Conservation (phyloP, 2,888 invertebrate genomes). For the Dasypolia templi region DNA sequence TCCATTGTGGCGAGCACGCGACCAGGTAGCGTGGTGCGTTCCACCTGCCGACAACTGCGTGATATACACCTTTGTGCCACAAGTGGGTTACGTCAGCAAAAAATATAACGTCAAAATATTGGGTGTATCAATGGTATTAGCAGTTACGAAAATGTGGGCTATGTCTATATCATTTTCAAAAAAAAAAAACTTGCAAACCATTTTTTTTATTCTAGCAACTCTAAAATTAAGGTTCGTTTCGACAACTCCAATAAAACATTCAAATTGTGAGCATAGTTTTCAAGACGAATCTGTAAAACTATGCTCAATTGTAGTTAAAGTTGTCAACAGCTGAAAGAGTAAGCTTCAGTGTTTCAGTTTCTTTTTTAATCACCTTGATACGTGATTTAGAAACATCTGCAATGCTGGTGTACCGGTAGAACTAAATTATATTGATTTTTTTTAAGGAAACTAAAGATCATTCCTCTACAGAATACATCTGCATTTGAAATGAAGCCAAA, state of each 20-base stretch:
- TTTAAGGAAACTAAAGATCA: constrained; percentile 24
- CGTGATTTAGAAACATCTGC: constrained; percentile 21
- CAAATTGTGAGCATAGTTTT: neutral
- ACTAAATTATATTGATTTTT: constrained; percentile 30
- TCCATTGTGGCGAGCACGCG: constrained; percentile 73
- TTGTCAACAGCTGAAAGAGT: neutral
- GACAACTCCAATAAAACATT: neutral
- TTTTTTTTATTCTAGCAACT: neutral
- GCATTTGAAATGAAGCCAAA: constrained; percentile 62
- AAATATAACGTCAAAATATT: constrained; percentile 55
- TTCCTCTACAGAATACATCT: constrained; percentile 25
- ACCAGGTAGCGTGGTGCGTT: constrained; percentile 70
- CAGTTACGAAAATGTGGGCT: neutral
- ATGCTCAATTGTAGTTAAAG: neutral
- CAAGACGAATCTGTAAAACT: neutral
- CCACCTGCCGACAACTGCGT: constrained; percentile 61
- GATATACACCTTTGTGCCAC: constrained; percentile 56
- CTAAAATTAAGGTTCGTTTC: neutral
- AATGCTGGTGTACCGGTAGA: neutral
- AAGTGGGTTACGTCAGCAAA: constrained; percentile 64
- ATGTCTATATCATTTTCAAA: neutral
- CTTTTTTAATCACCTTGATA: neutral
- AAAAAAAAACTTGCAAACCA: neutral
- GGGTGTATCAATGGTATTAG: constrained; percentile 7
- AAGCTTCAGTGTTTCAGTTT: neutral